Base-by-base conservation (phyloP, 2,888 invertebrate genomes). In the Pyrgus malvae region DNA sequence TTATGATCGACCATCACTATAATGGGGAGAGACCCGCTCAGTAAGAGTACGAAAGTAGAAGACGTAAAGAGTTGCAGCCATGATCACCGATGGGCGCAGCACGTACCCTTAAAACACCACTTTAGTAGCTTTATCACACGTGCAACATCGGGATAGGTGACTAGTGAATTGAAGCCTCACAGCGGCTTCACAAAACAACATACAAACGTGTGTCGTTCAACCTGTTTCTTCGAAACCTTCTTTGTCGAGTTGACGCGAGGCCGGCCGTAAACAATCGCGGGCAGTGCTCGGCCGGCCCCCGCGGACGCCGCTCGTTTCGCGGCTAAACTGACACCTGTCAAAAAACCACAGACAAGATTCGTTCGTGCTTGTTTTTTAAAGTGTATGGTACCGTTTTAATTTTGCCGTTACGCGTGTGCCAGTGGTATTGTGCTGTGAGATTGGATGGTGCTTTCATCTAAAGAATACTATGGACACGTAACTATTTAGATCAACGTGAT, bases 181-280 rank as follows among this genome's bases (percentile, higher is more conserved):
- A 69, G 75, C 74, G 66, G 61, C 65, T 56, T 14, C 8, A 17
- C 14, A 3, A 12, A 49, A 6, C 11, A 60, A 65, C 60, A 67
- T 61, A 72, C 57, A 58, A 67, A 62, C 17, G 11, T 16, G 41
- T 7, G 25, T 8, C 7, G 40, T 38, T 19, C 29, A 42, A 51
- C 60, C 57, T 60, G 56, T 57, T 53, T 41, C 40, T 49, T 25
- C 46, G 55, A 8, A 57, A 64, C 61, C 62, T 55, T 85, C 83
- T 85, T 71, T 85, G 84, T 57, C 63, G 53, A 65, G 65, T 66
- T 69, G 68, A 69, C 72, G 70, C 78, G 72, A 74, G 57, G 57
- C 73, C 61, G 68, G 78, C 79, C 76, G 87, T 88, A 89, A 89
- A 89, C 88, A 90, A 81, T 83, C 61, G 69, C 67, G 64, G 76